A percentile compares a stretch with the other conserved stretches of the same genome.
Evolutionary conservation across 2,797 vertebrate species (phyloP).

Genomic region (Etheostoma perlongum): DNA sequence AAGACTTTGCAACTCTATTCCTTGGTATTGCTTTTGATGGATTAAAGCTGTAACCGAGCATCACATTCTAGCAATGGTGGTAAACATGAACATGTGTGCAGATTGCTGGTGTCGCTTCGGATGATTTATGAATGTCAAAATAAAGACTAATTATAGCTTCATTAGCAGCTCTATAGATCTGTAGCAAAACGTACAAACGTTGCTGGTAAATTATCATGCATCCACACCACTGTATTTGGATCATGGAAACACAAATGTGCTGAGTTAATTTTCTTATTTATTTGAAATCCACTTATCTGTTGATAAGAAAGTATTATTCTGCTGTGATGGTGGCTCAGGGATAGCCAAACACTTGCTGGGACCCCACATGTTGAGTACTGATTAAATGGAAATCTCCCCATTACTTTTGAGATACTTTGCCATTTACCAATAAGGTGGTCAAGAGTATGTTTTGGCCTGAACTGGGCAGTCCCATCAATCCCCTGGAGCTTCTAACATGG

Average conservation of each 20-base stretch:
- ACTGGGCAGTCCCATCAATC: not conserved
- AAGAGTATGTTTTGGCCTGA: not conserved
- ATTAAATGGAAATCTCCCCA: not conserved
- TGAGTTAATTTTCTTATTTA: not conserved
- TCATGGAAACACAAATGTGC: not conserved
- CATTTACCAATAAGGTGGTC: not conserved
- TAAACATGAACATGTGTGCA: not conserved
- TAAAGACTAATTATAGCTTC: not conserved
- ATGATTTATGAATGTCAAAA: slow-evolving; percentile 1
- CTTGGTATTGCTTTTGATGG: not conserved
- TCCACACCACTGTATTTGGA: not conserved
- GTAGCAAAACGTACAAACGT: not conserved
- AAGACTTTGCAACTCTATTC: not conserved
- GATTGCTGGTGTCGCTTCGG: slow-evolving; percentile 5
- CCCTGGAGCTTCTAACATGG: not conserved
- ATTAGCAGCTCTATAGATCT: not conserved
- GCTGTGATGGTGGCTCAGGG: not conserved
- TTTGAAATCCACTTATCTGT: not conserved
- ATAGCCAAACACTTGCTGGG: not conserved
- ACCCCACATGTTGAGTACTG: no score
- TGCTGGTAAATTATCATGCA: not conserved
- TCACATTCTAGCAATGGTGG: not conserved
- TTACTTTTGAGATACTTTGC: not conserved
- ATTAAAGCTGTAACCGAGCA: not conserved
- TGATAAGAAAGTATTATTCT: not conserved